Evolutionary conservation across 2,888 invertebrate genomes (phyloP).

Genomic region (Dicyrtoma fusca): DNA sequence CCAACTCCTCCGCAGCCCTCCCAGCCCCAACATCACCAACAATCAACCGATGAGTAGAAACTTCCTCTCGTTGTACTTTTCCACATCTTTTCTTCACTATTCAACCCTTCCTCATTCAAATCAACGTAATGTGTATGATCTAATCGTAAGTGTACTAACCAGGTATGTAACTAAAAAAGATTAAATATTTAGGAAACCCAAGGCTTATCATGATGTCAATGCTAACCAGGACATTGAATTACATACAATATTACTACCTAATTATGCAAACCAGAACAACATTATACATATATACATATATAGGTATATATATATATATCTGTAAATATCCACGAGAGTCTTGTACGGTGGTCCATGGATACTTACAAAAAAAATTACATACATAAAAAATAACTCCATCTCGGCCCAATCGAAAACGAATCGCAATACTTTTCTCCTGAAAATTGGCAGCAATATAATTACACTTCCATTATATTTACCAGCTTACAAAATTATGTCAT

Average conservation of each 20-base stretch:
- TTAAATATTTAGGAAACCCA: no score
- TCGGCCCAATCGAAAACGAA: not conserved
- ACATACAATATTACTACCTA: not conserved
- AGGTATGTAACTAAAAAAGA: not conserved
- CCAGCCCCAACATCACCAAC: conserved; percentile 38
- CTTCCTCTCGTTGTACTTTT: conserved; percentile 11
- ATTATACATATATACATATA: no score
- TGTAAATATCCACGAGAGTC: no score
- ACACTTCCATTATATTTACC: no score
- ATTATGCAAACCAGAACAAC: not conserved
- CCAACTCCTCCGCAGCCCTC: conserved; percentile 53
- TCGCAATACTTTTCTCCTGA: not conserved
- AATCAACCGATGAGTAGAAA: conserved; percentile 45
- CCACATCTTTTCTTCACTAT: conserved; percentile 12
- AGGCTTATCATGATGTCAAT: no score
- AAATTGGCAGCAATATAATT: not conserved
- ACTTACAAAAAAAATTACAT: conserved; percentile 8
- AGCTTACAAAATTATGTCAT: no score
- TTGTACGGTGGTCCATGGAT: no score
- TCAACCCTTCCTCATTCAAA: no score
- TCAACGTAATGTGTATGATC: no score
- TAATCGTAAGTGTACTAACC: no score
- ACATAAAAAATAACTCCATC: not conserved
- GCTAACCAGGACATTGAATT: no score
- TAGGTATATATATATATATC: no score